Conservation (phyloP, 2,888 invertebrate species). For the Abscondita cerata region DNA sequence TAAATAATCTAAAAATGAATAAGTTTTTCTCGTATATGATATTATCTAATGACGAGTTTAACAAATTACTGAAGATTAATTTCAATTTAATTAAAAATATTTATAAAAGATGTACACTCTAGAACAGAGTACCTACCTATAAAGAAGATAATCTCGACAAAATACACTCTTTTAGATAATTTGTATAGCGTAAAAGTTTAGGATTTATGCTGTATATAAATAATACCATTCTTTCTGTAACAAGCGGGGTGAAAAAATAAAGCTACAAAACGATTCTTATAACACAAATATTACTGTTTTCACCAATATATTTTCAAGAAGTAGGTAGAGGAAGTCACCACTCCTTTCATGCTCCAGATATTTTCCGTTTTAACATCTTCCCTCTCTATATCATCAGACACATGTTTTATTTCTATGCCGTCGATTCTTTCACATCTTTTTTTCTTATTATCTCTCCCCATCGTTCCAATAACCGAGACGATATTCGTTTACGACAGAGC, state of each 20-base stretch:
- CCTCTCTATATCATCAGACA: slow-evolving; percentile 51
- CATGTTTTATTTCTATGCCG: slow-evolving; percentile 51
- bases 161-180: no score
- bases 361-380: slow-evolving; percentile 44
- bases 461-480: slow-evolving; percentile 42
- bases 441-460: slow-evolving; percentile 46
- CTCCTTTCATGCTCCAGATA: slow-evolving; percentile 45
- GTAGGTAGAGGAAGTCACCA: slow-evolving; percentile 42
- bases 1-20: no score
- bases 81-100: no score
- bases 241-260: slow-evolving; percentile 16
- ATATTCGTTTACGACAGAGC: slow-evolving; percentile 44
- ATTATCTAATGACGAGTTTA: no score
- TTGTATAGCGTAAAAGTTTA: no score
- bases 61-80: no score
- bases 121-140: no score
- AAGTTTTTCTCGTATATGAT: no score
- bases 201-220: no score
- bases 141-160: no score
- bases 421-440: slow-evolving; percentile 42
- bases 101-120: no score
- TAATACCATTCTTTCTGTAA: slow-evolving; percentile 5
- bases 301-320: slow-evolving; percentile 30
- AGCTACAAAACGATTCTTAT: slow-evolving; percentile 25
- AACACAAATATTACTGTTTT: slow-evolving; percentile 32